Percentiles rank a stretch among this genome's conserved stretches.
phyloP scores from a whole-genome alignment of 2,888 invertebrate genomes.

The Drosophila macrospina region DNA sequence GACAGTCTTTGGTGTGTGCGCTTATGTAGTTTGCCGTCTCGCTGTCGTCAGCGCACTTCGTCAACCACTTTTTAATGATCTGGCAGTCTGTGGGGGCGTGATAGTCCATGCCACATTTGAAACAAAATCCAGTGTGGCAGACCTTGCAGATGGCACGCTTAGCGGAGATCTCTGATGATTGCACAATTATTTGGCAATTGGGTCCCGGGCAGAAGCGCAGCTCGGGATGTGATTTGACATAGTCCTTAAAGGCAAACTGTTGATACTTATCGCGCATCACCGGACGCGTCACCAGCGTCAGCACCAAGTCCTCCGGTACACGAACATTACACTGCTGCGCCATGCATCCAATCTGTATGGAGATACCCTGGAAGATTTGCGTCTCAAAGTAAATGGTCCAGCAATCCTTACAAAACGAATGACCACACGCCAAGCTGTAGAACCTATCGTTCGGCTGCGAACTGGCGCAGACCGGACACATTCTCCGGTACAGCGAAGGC shows the following conservation, averaged over 20 bases:
- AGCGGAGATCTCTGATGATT: slow-evolving; percentile 92
- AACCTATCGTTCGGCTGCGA: slow-evolving; percentile 90
- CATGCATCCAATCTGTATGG: slow-evolving; percentile 98
- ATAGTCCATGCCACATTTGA: slow-evolving; percentile 97
- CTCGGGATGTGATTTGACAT: slow-evolving; percentile 96
- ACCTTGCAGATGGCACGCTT: slow-evolving; percentile 95
- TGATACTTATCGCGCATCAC: slow-evolving; percentile 96
- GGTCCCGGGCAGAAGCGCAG: slow-evolving; percentile 97
- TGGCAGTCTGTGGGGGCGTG: slow-evolving; percentile 99
- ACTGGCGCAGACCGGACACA: slow-evolving; percentile 93
- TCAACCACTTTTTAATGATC: slow-evolving; percentile 98
- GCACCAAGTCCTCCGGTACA: slow-evolving; percentile 98
- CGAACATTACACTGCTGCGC: slow-evolving; percentile 96
- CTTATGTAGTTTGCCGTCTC: slow-evolving; percentile 99
- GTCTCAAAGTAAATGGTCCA: slow-evolving; percentile 99
- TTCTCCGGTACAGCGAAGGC: slow-evolving; percentile 77
- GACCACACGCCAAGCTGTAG: slow-evolving; percentile 94
- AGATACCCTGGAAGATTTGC: slow-evolving; percentile 94
- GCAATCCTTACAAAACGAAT: slow-evolving; percentile 97
- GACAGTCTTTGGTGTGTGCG: slow-evolving; percentile 98
- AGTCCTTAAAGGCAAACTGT: slow-evolving; percentile 97
- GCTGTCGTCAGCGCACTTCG: slow-evolving; percentile 99
- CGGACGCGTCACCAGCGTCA: slow-evolving; percentile 93
- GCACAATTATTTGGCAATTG: slow-evolving; percentile 96
- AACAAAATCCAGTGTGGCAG: slow-evolving; percentile 97